Base-by-base conservation (phyloP, 2,797 vertebrate genomes). In the Heterohyrax brucei region DNA sequence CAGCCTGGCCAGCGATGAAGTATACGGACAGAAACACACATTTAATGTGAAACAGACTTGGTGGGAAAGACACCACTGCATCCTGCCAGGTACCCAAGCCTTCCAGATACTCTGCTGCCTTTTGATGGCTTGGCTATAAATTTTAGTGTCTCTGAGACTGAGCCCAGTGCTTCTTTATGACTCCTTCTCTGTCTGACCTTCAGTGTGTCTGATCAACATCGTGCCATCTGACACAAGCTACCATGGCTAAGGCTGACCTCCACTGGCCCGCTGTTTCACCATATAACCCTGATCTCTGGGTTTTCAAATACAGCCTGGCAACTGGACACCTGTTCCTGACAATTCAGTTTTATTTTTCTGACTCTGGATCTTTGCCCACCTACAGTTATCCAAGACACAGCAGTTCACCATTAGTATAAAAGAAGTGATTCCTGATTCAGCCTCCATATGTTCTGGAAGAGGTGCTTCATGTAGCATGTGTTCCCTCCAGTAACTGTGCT, bases 61-160 rank as follows among this genome's bases (percentile, higher is more conserved):
- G 82, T 21, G 18, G 61, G 76, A 84, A 73, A 73, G 94, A 93
- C 89, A 76, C 83, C 79, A 68, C 46, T 62, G 10, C 24, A 77
- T 66, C 62, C 62, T 95, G 95, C 97, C 94, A 95, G 94, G 97
- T 91, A 95, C 18, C 79, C 68, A 61, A 85, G 19, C 59, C 89
- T 95, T 96, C 87, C 96, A 95, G 93, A 95, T 87, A 81, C 66
- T 87, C 89, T 73, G 87, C 72, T 95, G 76, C 76, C 94, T 95
- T 95, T 96, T 96, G 96, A 97, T 95, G 94, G 95, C 91, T 84
- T 89, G 89, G 72, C 93, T 95, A 80, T 96, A 97, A 97, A 97
- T 97, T 95, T 95, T 95, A 75, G 64, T 14, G 44, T 87, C 56
- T 96, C 80, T 73, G 56, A 91, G 62, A 59, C n/a, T 46, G 28